phyloP scores from a whole-genome alignment of 1,140 invertebrate genomes.

The Chymomyza costata region DNA sequence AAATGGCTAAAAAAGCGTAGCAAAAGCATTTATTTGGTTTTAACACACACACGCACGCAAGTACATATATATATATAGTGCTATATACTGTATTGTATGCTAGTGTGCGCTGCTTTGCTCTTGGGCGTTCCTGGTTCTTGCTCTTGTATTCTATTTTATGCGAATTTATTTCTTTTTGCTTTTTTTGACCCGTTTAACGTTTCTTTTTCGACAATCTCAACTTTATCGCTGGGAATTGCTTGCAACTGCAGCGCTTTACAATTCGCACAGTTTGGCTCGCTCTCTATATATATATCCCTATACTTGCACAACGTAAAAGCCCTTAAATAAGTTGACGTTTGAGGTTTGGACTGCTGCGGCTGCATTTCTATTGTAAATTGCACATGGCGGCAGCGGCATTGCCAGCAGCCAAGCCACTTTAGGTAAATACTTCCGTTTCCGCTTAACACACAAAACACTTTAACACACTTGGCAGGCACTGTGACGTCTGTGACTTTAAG shows the following conservation, averaged over 20 bases:
- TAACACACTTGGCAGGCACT: no score
- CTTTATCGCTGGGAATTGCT: no score
- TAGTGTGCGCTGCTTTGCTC: slow-evolving; percentile 8
- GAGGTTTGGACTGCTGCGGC: slow-evolving; percentile 4
- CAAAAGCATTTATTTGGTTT: slow-evolving; percentile 65
- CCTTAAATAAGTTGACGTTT: background rate
- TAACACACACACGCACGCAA: slow-evolving; percentile 26
- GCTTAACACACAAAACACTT: slow-evolving; percentile 8
- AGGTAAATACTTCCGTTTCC: slow-evolving; percentile 46
- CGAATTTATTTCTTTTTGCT: slow-evolving; percentile 13
- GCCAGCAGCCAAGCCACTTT: slow-evolving; percentile 22
- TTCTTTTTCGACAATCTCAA: no score
- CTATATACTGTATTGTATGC: background rate
- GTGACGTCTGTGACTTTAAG: no score
- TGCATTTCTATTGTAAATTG: background rate
- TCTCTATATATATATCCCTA: slow-evolving; percentile 6
- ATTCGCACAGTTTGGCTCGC: slow-evolving; percentile 11
- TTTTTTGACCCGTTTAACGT: slow-evolving; percentile 2
- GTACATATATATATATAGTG: slow-evolving; percentile 8
- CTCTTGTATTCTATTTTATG: slow-evolving; percentile 31
- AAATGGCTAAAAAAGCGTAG: slow-evolving; percentile 69
- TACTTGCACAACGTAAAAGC: slow-evolving; percentile 1
- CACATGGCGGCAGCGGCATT: slow-evolving; percentile 10
- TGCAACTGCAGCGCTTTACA: slow-evolving; percentile 5
- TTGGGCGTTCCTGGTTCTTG: slow-evolving; percentile 7